Base-by-base conservation (phyloP, 1,140 invertebrate genomes). In the Microvelia longipes region DNA sequence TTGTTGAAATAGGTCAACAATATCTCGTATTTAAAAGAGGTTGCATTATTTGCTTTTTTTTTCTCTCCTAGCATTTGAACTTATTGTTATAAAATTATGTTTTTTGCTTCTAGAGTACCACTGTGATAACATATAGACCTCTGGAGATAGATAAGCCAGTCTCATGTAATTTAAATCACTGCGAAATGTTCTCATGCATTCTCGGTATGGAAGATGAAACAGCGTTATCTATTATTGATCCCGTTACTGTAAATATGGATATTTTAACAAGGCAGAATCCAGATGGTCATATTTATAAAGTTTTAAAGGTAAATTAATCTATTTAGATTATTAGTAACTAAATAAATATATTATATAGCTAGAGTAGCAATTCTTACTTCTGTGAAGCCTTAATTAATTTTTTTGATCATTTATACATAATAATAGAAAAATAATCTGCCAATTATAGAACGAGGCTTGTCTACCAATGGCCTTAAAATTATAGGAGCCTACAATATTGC, bases 201-300 rank as follows among this genome's bases (percentile, higher is more conserved):
- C 80, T 98, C 62, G 92, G 92, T 5, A 84, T 90, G 72, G 94
- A 97, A 81, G 91, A 96, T 70, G 93, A 96, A 77, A 97, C 94
- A 0, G 93, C 94, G 1, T 81, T 97, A 2, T 94, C 94, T n/a
- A 98, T 98, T 73, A 90, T 98, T 65, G 94, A 98, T 80, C 95
- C 95, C 0, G 89, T 93, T 63, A 92, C 88, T 2, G 81, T 94
- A 19, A 91, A 87, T 76, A 83, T 91, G 29, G 88, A 91, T 71
- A 75, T 90, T 1, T 83, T 82, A 13, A 76, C 74, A 13, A 73
- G 75, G 50, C 73, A 76, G 62, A 69, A 77, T 65, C 68, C 66
- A 1, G 60, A 73, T 71, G 73, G 76, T 68, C 73, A 75, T n/a
- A 73, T 73, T 11, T 66, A 72, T 14, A 73, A 73, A 69, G 71